A percentile compares a stretch with the other conserved stretches of the same genome.
Conservation (phyloP, 2,113 vertebrate species). For the Strix aluco region DNA sequence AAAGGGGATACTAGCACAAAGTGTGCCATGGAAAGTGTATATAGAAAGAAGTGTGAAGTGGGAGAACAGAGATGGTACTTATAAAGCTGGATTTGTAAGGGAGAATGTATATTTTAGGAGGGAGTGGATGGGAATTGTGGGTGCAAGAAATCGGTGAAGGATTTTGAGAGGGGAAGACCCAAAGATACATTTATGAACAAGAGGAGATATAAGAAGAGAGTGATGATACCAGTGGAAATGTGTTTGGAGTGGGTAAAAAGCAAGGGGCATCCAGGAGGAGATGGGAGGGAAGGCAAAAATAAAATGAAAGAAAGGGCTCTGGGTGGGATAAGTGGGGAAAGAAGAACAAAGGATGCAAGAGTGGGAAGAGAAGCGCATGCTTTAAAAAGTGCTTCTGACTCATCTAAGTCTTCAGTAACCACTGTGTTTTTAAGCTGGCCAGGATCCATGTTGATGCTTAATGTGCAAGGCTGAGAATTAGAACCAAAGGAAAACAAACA, state of each 20-base stretch:
- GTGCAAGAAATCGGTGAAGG: not conserved
- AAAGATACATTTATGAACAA: not conserved
- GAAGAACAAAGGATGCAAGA: not conserved
- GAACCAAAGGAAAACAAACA: not conserved
- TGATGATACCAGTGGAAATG: not conserved
- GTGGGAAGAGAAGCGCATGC: not conserved
- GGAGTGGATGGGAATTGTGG: not conserved
- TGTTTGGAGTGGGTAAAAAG: not conserved
- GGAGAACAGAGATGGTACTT: not conserved
- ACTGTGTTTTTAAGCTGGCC: not conserved
- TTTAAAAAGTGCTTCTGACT: not conserved
- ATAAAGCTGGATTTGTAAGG: not conserved
- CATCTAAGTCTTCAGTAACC: not conserved
- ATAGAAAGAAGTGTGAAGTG: not conserved
- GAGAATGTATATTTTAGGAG: not conserved
- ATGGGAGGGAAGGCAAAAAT: not conserved
- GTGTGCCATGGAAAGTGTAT: not conserved
- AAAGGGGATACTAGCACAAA: not conserved
- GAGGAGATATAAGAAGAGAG: not conserved
- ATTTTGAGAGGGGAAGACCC: not conserved
- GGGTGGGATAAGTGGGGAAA: not conserved
- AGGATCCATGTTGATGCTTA: not conserved
- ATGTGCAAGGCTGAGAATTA: not conserved
- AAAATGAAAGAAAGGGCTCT: not conserved
- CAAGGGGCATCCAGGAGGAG: not conserved